A percentile compares a stretch with the other conserved stretches of the same genome.
Evolutionary conservation across 2,888 invertebrate species (phyloP).

Genomic region (Aphidoletes aphidimyza): DNA sequence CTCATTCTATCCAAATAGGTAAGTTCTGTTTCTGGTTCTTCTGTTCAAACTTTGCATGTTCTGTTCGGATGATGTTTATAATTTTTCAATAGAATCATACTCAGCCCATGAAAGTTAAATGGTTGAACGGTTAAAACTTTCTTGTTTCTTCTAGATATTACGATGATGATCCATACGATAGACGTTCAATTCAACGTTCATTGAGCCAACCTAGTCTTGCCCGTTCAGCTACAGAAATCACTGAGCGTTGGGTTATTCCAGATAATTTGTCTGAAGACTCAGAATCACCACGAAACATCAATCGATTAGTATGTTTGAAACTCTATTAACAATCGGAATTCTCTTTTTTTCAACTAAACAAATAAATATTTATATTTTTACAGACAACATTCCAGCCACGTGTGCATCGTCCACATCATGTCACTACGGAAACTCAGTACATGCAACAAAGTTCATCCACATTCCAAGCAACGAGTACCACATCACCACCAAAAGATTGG

Average conservation of each 20-base stretch:
- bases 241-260: constrained; percentile 85
- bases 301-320: constrained; percentile 62
- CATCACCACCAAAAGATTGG: constrained; percentile 57
- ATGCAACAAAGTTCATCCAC: constrained; percentile 61
- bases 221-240: constrained; percentile 85
- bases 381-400: constrained; percentile 62
- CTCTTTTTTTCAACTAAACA: too few species aligned
- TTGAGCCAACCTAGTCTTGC: constrained; percentile 87
- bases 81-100: too few species aligned
- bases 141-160: constrained; percentile 68
- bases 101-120: too few species aligned
- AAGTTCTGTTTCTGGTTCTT: too few species aligned
- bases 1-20: constrained; percentile 67
- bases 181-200: constrained; percentile 78
- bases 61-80: too few species aligned
- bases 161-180: constrained; percentile 69
- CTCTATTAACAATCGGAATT: too few species aligned
- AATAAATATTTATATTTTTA: too few species aligned
- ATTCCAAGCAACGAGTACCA: constrained; percentile 57
- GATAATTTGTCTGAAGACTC: constrained; percentile 66
- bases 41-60: too few species aligned
- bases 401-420: constrained; percentile 61
- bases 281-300: constrained; percentile 69
- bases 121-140: too few species aligned
- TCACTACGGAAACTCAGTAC: constrained; percentile 64